phyloP scores from a whole-genome alignment of 2,888 invertebrate genomes.

The Colostygia pectinataria region DNA sequence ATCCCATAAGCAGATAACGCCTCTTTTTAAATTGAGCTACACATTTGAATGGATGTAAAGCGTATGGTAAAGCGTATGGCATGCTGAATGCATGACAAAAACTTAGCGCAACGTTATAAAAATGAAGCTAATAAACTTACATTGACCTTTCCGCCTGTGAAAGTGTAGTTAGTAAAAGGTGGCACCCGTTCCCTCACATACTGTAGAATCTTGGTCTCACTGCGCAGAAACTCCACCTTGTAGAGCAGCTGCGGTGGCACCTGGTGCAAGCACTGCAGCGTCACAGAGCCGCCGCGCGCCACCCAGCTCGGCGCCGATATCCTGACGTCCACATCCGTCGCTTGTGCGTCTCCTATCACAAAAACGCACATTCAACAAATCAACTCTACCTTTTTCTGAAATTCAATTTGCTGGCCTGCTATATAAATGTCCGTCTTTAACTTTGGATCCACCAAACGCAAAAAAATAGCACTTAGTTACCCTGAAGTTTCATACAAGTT shows the following conservation, averaged over 20 bases:
- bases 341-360: conserved; percentile 62
- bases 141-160: conserved; percentile 87
- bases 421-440: too few species aligned
- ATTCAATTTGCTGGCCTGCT: too few species aligned
- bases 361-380: not conserved
- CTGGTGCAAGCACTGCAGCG: conserved; percentile 89
- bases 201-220: conserved; percentile 87
- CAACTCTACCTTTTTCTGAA: too few species aligned
- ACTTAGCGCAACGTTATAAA: too few species aligned
- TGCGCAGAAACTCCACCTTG: conserved; percentile 85
- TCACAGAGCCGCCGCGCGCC: conserved; percentile 87
- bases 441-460: too few species aligned
- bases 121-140: conserved; percentile 76
- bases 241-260: conserved; percentile 88
- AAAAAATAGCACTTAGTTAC: too few species aligned
- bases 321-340: conserved; percentile 84
- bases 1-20: too few species aligned
- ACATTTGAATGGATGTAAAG: too few species aligned
- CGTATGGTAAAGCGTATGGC: too few species aligned
- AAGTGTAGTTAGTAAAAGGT: conserved; percentile 86
- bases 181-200: conserved; percentile 90
- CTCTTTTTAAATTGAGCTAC: too few species aligned
- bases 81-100: too few species aligned
- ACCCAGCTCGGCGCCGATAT: conserved; percentile 89
- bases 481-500: too few species aligned